Conservation (phyloP, 2,888 invertebrate species). For the Pharmacophagus antenor region DNA sequence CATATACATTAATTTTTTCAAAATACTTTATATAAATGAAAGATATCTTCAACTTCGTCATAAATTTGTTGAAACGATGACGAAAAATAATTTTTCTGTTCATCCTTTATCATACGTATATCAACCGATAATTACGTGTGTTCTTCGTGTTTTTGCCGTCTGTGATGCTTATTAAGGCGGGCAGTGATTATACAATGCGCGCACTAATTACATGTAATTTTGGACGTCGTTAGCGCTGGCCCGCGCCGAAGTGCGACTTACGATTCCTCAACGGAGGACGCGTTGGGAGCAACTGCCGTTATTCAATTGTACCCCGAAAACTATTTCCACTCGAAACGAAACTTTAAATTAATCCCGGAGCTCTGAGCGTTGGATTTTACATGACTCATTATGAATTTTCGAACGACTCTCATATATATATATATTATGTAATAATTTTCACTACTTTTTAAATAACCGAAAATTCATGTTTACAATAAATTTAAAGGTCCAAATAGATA, state of each 20-base stretch:
- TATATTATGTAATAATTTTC: neutral
- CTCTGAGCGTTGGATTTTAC: slow-evolving; percentile 16
- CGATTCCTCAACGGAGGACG: slow-evolving; percentile 29
- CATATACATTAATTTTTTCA: neutral
- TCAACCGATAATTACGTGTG: neutral
- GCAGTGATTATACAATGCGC: slow-evolving; percentile 10
- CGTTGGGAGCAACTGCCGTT: slow-evolving; percentile 29
- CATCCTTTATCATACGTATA: neutral
- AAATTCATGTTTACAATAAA: neutral
- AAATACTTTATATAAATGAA: too few relatives aligned
- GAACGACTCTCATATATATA: slow-evolving; percentile 10
- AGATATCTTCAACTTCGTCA: neutral
- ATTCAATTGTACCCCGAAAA: slow-evolving; percentile 30
- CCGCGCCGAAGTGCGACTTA: slow-evolving; percentile 3
- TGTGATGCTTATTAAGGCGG: neutral
- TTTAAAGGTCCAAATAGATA: neutral
- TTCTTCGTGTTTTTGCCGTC: neutral
- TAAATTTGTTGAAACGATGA: neutral
- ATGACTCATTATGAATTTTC: slow-evolving; percentile 26
- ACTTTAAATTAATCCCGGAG: slow-evolving; percentile 33
- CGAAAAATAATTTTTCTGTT: neutral
- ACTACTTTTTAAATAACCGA: neutral
- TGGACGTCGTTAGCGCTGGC: slow-evolving; percentile 14
- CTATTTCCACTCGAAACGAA: slow-evolving; percentile 26
- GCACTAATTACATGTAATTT: slow-evolving; percentile 22